phyloP scores from a whole-genome alignment of 2,888 invertebrate species.

The Gari tellinella region DNA sequence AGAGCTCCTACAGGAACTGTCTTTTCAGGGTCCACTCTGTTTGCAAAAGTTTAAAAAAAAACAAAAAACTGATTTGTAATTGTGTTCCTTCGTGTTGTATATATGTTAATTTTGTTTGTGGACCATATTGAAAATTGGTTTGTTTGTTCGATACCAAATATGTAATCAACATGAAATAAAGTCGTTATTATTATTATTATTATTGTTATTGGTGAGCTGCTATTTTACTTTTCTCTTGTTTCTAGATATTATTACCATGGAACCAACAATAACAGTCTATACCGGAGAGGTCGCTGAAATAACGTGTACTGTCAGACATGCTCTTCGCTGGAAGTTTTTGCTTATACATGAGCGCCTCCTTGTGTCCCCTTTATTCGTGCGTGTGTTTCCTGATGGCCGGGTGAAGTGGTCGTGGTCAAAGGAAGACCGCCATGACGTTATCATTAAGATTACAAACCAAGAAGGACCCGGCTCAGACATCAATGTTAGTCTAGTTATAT shows the following conservation, averaged over 20 bases:
- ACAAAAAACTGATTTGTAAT: too few relatives aligned
- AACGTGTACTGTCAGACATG: conserved; percentile 33
- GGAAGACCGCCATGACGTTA: conserved; percentile 37
- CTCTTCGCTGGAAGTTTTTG: conserved; percentile 35
- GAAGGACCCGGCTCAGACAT: conserved; percentile 23
- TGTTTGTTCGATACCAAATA: too few relatives aligned
- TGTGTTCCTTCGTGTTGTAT: too few relatives aligned
- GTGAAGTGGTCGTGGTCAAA: conserved; percentile 29
- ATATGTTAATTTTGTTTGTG: too few relatives aligned
- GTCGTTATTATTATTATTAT: too few relatives aligned
- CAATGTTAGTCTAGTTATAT: conserved; percentile 26
- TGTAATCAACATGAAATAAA: too few relatives aligned
- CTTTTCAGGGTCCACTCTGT: too few relatives aligned
- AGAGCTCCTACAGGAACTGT: too few relatives aligned
- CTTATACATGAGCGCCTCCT: conserved; percentile 14
- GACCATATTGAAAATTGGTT: too few relatives aligned
- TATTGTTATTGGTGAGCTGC: too few relatives aligned
- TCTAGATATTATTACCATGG: conserved; percentile 41
- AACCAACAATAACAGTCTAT: conserved; percentile 38
- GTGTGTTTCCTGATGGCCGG: conserved; percentile 14
- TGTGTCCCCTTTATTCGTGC: conserved; percentile 31
- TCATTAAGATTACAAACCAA: conserved; percentile 22
- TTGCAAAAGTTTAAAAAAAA: too few relatives aligned
- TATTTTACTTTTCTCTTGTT: too few relatives aligned
- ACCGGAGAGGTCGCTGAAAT: conserved; percentile 28